Base-by-base conservation (phyloP, 2,888 invertebrate genomes). In the Anodontia alba region DNA sequence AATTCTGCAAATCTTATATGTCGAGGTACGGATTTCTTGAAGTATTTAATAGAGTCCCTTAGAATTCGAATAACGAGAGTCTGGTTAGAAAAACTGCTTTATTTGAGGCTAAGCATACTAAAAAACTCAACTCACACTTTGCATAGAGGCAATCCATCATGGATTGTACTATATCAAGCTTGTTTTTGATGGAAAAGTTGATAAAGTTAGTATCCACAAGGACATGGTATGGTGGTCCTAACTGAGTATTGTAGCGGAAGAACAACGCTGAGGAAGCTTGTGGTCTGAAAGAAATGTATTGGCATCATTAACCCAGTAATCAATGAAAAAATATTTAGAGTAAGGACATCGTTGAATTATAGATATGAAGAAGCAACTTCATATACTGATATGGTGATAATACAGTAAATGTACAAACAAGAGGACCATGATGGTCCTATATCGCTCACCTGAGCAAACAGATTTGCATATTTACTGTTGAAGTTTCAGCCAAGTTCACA, bases 71-170 rank as follows among this genome's bases (percentile, higher is more conserved):
- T n/a, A n/a, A n/a, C n/a, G n/a, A n/a, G n/a, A n/a, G n/a, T n/a
- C n/a, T n/a, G n/a, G n/a, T n/a, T n/a, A n/a, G n/a, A n/a, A n/a
- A n/a, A n/a, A n/a, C n/a, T n/a, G n/a, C n/a, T n/a, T n/a, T n/a
- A n/a, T n/a, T n/a, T n/a, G n/a, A n/a, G n/a, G n/a, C n/a, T n/a
- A n/a, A n/a, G n/a, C n/a, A n/a, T n/a, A 38, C 38, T 8, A 38
- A 12, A 12, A 38, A 38, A 8, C 38, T 38, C 38, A 46, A 87
- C 89, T 94, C 92, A 96, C 96, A 96, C 95, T 99, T 99, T 0
- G 99, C 99, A 95, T 99, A 99, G 8, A 99, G 95, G 94, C 99
- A 99, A 92, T 99, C 99, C 99, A 99, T 99, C 98, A 99, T 98
- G 87, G 97, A 97, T 92, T 98, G 97, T 76, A 99, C 96, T 51